Conservation (phyloP, 2,113 vertebrate genomes). For the Paradoxurus hermaphroditus region DNA sequence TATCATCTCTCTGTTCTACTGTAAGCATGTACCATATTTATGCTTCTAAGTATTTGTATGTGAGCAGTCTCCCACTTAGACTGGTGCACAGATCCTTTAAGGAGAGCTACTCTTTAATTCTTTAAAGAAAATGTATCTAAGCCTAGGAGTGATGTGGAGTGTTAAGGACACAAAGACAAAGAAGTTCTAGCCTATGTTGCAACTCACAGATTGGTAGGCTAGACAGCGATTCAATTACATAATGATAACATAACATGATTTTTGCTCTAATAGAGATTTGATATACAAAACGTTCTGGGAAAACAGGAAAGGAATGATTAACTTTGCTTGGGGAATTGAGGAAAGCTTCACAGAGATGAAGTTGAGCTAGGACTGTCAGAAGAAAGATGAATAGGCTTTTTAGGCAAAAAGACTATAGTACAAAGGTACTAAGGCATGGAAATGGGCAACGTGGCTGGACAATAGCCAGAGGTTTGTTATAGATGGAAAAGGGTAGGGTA, state of each 20-base stretch:
- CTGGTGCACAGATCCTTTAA: neutral
- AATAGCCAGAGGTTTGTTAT: neutral
- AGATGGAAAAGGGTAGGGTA: neutral
- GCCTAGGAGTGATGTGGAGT: neutral
- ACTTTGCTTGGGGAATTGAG: neutral
- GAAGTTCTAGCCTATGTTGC: neutral
- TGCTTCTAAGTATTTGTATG: neutral
- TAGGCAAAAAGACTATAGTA: neutral
- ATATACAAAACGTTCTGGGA: neutral
- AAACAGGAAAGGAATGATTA: neutral
- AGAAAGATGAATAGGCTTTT: conserved; percentile 1
- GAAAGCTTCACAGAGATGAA: neutral
- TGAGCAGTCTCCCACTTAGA: neutral
- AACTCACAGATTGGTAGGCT: neutral
- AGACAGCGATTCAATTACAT: neutral
- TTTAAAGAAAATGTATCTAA: neutral
- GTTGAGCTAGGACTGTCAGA: neutral
- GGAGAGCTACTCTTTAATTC: neutral
- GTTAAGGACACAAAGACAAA: conserved; percentile 3
- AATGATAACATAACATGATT: neutral
- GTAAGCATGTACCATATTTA: neutral
- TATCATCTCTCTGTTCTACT: neutral
- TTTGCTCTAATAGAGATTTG: neutral
- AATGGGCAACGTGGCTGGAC: neutral
- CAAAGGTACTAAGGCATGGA: neutral